Evolutionary conservation across 2,888 invertebrate species (phyloP), one percentile per base, ranked within the genome.

Genomic region (Drosophila pullipes): DNA sequence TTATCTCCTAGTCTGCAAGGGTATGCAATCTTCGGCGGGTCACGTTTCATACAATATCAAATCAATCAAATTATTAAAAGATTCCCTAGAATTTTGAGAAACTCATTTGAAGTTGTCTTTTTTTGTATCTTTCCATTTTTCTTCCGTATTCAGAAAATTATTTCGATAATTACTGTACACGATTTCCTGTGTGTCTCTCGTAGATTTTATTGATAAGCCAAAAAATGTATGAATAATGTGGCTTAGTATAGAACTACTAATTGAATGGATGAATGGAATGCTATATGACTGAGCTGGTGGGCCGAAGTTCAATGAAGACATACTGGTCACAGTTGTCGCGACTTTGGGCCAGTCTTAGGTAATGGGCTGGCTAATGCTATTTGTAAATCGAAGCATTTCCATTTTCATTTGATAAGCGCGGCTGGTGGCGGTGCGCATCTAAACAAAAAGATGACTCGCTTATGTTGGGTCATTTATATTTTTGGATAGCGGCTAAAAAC

Each of bases 381-480:
- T 70, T 69, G 74, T 80, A 82, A 88, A 88, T 85, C 78, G 74
- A 75, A 74, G 74, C 70, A 80, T 76, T 85, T 83, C 71, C 81
- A 83, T 87, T 76, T 57, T 81, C 47, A 47, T 16, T 25, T 47
- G 81, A 81, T 75, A 78, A 81, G 80, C 61, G 30, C n/a, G n/a
- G 28, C 18, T 35, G 54, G 35, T 55, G 68, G 65, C 80, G 80
- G 76, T 69, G 61, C 31, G 74, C 79, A 84, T 65, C 64, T 57
- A 37, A 70, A 50, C 47, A 69, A 68, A 63, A 72, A 74, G 69
- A 76, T 82, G 77, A 65, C 74, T 82, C 74, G 73, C 67, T 75
- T 64, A 69, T 67, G 76, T 78, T 72, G 76, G 65, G 85, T 85
- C 85, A 88, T 72, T 83, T 85, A 47, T 72, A 76, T 78, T 69